Evolutionary conservation across 2,797 vertebrate genomes (phyloP).

Genomic region (Tachyglossus aculeatus): DNA sequence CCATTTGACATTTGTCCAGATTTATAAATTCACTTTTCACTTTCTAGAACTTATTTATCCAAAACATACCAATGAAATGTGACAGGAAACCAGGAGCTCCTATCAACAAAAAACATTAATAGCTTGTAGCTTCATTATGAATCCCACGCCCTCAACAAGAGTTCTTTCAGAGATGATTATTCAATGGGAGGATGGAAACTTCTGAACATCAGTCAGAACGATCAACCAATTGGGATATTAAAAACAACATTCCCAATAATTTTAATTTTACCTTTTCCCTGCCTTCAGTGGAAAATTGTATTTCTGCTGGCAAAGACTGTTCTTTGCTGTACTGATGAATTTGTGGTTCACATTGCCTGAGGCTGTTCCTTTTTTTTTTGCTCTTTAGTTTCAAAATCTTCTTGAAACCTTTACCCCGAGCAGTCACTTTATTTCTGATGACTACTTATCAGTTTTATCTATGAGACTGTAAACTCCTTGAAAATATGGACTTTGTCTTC

Average conservation of each 20-base stretch:
- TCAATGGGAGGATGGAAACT: slow-evolving; percentile 14
- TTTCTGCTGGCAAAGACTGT: too few species aligned
- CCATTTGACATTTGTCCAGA: slow-evolving; percentile 29
- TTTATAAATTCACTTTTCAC: slow-evolving; percentile 39
- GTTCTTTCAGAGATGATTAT: slow-evolving; percentile 26
- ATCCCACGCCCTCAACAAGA: slow-evolving; percentile 15
- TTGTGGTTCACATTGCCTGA: too few species aligned
- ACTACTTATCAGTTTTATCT: too few species aligned
- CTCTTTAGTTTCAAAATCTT: too few species aligned
- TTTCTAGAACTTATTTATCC: slow-evolving; percentile 43
- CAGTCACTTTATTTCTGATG: too few species aligned
- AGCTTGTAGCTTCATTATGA: slow-evolving; percentile 42
- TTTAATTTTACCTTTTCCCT: not conserved
- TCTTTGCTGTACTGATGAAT: too few species aligned
- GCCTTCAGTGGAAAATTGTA: not conserved
- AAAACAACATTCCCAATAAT: too few species aligned
- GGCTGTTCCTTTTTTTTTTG: too few species aligned
- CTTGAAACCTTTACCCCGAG: too few species aligned
- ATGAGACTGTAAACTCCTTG: too few species aligned
- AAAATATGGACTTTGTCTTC: too few species aligned
- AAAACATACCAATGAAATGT: slow-evolving; percentile 35
- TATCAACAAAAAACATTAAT: slow-evolving; percentile 55
- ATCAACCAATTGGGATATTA: not conserved
- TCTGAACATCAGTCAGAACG: slow-evolving; percentile 13
- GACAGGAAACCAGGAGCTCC: slow-evolving; percentile 33